Percentiles rank a stretch among this genome's conserved stretches.
phyloP scores from a whole-genome alignment of 2,113 vertebrate species.

The Gallinago paraguaiae region DNA sequence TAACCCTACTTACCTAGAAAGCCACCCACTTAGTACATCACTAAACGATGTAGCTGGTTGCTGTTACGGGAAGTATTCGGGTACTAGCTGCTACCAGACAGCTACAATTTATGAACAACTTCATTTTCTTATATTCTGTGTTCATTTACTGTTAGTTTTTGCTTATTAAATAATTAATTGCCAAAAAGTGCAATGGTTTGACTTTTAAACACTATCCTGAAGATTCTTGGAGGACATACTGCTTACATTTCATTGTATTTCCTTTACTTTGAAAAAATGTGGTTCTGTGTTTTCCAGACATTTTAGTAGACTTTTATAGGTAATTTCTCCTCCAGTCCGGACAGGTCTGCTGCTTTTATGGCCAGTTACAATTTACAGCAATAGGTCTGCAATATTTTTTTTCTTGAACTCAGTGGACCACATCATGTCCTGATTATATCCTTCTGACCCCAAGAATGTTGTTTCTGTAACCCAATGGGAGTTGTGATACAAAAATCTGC shows the following conservation, averaged over 20 bases:
- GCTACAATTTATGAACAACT: not conserved
- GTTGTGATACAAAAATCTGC: not conserved
- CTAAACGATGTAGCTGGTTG: not conserved
- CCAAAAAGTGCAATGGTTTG: not conserved
- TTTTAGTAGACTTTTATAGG: constrained; percentile 9
- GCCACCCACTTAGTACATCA: not conserved
- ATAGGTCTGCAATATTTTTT: not conserved
- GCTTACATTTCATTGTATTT: not conserved
- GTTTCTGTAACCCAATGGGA: not conserved
- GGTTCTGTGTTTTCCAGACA: not conserved
- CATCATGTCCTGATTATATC: not conserved
- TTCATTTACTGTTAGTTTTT: not conserved
- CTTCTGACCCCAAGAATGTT: not conserved
- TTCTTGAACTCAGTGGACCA: not conserved
- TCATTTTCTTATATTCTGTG: not conserved
- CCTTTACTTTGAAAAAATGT: not conserved
- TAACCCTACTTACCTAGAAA: not conserved
- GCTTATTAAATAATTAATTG: not conserved
- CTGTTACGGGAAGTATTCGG: not conserved
- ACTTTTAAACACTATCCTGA: not conserved
- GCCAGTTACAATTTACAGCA: constrained; percentile 7
- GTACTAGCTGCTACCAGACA: not conserved
- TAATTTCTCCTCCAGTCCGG: not conserved
- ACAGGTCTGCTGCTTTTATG: constrained; percentile 11
- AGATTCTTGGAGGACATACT: not conserved